Evolutionary conservation across 1,140 invertebrate genomes (phyloP).

Genomic region (Fopius arisanus): DNA sequence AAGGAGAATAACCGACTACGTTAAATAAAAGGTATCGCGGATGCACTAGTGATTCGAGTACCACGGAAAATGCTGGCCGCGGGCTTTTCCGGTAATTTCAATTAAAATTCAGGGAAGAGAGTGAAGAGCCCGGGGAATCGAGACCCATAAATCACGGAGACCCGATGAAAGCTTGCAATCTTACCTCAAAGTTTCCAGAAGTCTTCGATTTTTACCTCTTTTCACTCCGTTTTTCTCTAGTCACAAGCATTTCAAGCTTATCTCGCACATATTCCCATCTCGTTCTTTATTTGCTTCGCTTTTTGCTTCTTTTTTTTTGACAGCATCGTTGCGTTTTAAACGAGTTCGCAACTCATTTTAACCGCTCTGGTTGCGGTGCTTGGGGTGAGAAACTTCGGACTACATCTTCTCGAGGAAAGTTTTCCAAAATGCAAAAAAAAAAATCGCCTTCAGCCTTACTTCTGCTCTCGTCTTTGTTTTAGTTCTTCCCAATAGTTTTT

Average conservation of each 20-base stretch:
- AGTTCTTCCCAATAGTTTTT: no score
- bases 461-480: background rate
- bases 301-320: conserved; percentile 5
- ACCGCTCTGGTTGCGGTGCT: conserved; percentile 22
- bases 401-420: conserved; percentile 16
- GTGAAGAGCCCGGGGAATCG: conserved; percentile 21
- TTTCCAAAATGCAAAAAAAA: conserved; percentile 11
- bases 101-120: conserved; percentile 30
- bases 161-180: no score
- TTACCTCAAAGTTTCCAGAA: background rate
- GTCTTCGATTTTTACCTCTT: background rate
- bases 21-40: background rate
- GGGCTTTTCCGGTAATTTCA: conserved; percentile 29
- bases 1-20: no score
- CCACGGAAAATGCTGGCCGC: background rate
- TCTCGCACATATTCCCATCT: background rate
- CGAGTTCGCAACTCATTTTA: conserved; percentile 38
- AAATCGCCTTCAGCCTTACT: conserved; percentile 7
- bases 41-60: background rate
- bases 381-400: conserved; percentile 12
- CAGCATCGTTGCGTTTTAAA: conserved; percentile 26
- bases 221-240: background rate
- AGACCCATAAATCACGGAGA: conserved; percentile 29
- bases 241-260: background rate
- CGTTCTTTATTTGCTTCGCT: background rate